phyloP scores from a whole-genome alignment of 1,140 invertebrate genomes.

The Phenacoccus solenopsis region DNA sequence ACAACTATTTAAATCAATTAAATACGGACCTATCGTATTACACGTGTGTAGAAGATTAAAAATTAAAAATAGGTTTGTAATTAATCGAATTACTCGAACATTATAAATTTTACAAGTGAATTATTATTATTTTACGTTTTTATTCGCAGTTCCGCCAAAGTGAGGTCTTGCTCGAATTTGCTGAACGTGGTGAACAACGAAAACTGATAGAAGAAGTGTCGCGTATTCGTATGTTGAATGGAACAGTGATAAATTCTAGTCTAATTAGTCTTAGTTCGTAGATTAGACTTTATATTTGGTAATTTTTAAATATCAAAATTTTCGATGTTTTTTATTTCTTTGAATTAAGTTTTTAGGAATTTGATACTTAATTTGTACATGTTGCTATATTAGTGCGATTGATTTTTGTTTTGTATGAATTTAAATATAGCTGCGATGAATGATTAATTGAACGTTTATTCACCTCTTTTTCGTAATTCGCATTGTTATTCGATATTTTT shows the following conservation, averaged over 20 bases:
- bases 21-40: conserved; percentile 68
- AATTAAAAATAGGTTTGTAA: conserved; percentile 12
- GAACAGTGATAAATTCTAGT: conserved; percentile 11
- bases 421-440: too few species aligned
- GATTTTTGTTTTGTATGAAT: too few species aligned
- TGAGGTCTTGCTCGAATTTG: conserved; percentile 5
- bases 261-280: background rate
- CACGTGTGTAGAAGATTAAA: conserved; percentile 53
- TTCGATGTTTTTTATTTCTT: background rate
- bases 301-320: background rate
- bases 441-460: too few species aligned
- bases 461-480: too few species aligned
- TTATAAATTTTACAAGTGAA: too few species aligned
- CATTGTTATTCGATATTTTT: too few species aligned
- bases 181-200: background rate
- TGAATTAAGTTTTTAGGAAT: background rate
- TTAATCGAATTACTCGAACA: background rate
- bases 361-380: background rate
- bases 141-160: background rate
- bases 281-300: background rate
- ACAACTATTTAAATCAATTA: conserved; percentile 75
- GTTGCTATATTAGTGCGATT: too few species aligned
- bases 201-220: background rate
- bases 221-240: background rate
- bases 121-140: background rate